Base-by-base conservation (phyloP, 2,113 vertebrate genomes). In the Platanista minor region DNA sequence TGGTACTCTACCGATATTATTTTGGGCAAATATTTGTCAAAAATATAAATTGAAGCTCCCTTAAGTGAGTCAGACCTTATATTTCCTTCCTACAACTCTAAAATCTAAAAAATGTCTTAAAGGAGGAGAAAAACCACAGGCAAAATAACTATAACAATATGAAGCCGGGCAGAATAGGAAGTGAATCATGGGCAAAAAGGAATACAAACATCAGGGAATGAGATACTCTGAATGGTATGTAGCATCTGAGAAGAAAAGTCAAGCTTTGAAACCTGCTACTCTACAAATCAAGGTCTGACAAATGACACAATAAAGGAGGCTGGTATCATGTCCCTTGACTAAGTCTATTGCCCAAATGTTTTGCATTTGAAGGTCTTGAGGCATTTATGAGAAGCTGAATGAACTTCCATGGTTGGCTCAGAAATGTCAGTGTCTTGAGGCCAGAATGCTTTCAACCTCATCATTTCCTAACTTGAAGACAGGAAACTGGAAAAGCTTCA, bases 11-110 rank as follows among this genome's bases (percentile, higher is more conserved):
- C 29, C 96, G 91, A 97, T 95, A 98, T 93, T 97, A 94, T 97
- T 97, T 98, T 71, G 97, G 97, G 97, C 96, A 98, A 97, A 97
- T 96, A 97, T 98, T 98, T 98, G 97, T 97, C 96, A 97, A 96
- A 97, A 95, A 77, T 97, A 94, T 98, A 97, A 98, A 97, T 97
- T 54, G 72, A 95, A 93, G 49, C 43, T 88, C 57, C 31, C 39
- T 75, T 84, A 59, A 96, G 52, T 93, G 90, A 94, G 52, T 89
- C 5, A 21, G 57, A 69, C 74, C 86, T 77, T 67, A 20, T 87
- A 64, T 87, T 83, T 91, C 67, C 72, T 91, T 97, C 67, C 54
- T 57, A 93, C 8, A 93, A 86, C 7, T 69, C 82, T 83, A 46
- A 83, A 89, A 91, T 89, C 29, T 95, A 36, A 82, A 96, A 90